Conservation (phyloP, 2,888 invertebrate species). For the Actias luna region DNA sequence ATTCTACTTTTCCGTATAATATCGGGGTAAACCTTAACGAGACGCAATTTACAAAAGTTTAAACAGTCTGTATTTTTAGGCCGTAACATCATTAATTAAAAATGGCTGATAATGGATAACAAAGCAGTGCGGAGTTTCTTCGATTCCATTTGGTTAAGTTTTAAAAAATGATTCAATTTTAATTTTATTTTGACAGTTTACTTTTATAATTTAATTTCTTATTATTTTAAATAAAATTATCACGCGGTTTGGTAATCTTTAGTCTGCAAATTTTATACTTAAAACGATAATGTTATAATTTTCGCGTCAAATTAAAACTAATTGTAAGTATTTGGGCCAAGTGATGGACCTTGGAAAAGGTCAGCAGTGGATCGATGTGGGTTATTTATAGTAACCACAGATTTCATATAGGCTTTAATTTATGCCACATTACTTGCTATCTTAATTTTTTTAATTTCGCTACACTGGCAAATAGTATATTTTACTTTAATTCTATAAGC, state of each 20-base stretch:
- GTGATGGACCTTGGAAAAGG: not conserved
- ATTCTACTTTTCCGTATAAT: constrained; percentile 17
- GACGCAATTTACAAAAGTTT: not conserved
- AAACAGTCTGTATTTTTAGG: not conserved
- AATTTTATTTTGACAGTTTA: not conserved
- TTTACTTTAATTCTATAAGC: too few species aligned
- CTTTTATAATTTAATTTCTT: not conserved
- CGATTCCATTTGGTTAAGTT: not conserved
- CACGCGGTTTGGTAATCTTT: not conserved
- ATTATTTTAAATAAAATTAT: not conserved
- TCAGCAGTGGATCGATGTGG: not conserved
- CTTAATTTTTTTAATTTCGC: too few species aligned
- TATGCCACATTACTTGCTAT: not conserved
- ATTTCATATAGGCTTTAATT: not conserved
- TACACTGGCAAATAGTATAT: not conserved
- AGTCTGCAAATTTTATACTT: not conserved
- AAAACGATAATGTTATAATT: not conserved
- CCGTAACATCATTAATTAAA: not conserved
- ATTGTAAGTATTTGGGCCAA: not conserved
- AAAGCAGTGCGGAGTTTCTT: not conserved
- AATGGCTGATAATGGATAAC: not conserved
- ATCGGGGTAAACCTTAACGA: not conserved
- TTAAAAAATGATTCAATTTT: not conserved
- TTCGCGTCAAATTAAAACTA: not conserved
- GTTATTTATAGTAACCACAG: not conserved